These are phyloP conservation scores for Andrena camellia DNA, from an alignment of 2,888 invertebrate species.

Conservation along the genomic window DNA sequence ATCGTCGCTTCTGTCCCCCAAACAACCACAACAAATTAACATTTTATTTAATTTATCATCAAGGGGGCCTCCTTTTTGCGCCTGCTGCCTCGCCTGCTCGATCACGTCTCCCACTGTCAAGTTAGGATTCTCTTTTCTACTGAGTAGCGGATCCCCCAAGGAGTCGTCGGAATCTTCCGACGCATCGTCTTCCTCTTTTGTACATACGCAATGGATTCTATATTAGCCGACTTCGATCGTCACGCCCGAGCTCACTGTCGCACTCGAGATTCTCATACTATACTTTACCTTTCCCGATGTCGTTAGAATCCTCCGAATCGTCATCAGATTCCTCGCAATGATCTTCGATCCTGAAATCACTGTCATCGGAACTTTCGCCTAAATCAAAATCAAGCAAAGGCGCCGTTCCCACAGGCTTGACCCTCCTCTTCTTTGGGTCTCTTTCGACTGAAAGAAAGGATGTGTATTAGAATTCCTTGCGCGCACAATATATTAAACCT, in stretches of 20 bases:
- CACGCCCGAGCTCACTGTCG: not conserved
- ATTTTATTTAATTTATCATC: constrained; percentile 88
- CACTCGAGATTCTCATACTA: not conserved
- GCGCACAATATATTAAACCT: not conserved
- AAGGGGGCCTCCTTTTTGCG: constrained; percentile 82
- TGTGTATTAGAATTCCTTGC: constrained; percentile 7
- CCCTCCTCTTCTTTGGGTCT: constrained; percentile 92
- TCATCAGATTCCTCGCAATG: constrained; percentile 92
- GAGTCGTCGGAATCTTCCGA: constrained; percentile 83
- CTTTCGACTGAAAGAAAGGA: constrained; percentile 86
- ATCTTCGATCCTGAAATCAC: constrained; percentile 96
- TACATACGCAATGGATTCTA: not conserved
- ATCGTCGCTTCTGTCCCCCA: constrained; percentile 96
- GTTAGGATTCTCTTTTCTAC: constrained; percentile 81
- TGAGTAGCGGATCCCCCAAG: constrained; percentile 82
- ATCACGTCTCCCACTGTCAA: constrained; percentile 86
- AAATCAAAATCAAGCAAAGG: constrained; percentile 93
- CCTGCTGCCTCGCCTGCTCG: constrained; percentile 86
- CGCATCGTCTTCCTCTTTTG: constrained; percentile 60
- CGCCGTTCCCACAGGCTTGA: constrained; percentile 92
- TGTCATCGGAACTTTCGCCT: constrained; percentile 97
- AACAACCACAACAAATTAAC: constrained; percentile 95
- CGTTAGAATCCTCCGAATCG: constrained; percentile 90
- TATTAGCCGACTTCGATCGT: constrained; percentile 9
- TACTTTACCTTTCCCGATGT: constrained; percentile 87